Conservation (phyloP, 2,888 invertebrate genomes). For the Meiosimyza platycephala region DNA sequence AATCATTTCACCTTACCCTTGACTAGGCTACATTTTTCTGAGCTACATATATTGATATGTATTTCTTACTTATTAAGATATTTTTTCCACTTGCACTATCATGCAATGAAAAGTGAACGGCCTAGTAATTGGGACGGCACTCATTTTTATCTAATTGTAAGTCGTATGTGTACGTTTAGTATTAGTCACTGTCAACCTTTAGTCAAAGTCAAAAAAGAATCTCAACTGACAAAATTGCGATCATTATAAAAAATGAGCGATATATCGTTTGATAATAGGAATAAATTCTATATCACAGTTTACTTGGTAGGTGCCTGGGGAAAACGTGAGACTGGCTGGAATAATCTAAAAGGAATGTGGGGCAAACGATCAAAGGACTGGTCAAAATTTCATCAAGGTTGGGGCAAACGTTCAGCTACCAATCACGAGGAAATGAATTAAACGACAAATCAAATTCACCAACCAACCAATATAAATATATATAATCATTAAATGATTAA, state of each 20-base stretch:
- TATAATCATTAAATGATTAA: not conserved
- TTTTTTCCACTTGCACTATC: too few relatives aligned
- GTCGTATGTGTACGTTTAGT: too few relatives aligned
- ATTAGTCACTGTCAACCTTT: too few relatives aligned
- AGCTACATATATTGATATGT: too few relatives aligned
- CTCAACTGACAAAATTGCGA: too few relatives aligned
- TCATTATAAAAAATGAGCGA: not conserved
- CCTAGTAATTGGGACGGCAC: too few relatives aligned
- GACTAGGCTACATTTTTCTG: too few relatives aligned
- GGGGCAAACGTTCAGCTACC: slow-evolving; percentile 63
- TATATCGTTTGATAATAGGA: not conserved
- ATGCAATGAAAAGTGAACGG: too few relatives aligned
- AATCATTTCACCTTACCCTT: too few relatives aligned
- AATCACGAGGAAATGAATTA: slow-evolving; percentile 41
- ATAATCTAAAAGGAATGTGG: slow-evolving; percentile 83
- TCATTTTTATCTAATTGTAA: too few relatives aligned
- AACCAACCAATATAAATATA: not conserved
- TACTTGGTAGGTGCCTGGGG: slow-evolving; percentile 75
- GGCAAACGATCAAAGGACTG: slow-evolving; percentile 73
- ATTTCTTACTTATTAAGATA: too few relatives aligned
- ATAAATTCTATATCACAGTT: not conserved
- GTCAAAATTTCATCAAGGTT: slow-evolving; percentile 67
- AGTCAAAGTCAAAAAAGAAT: too few relatives aligned
- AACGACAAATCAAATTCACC: not conserved
- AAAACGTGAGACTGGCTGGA: slow-evolving; percentile 83